These are phyloP conservation scores for Polydrusus cervinus DNA, from an alignment of 2,888 invertebrate species.

Conservation along the genomic window DNA sequence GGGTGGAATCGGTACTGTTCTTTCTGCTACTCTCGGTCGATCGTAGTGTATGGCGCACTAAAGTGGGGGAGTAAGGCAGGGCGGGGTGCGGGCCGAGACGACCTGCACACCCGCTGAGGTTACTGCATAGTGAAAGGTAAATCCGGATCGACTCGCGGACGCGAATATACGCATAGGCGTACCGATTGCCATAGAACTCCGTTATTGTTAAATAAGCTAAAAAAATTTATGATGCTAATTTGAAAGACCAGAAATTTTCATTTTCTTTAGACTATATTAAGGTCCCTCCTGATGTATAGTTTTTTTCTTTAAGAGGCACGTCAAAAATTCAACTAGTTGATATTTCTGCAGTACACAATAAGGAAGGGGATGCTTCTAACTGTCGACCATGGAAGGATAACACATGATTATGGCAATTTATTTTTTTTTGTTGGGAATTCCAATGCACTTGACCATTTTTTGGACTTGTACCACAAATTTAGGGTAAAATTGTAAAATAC, in stretches of 20 bases:
- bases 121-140: conserved; percentile 70
- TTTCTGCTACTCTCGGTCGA: conserved; percentile 58
- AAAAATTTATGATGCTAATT: neutral
- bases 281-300: too few relatives aligned
- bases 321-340: too few relatives aligned
- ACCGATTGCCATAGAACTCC: neutral
- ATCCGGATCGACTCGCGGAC: conserved; percentile 66
- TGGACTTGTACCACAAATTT: too few relatives aligned
- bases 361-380: too few relatives aligned
- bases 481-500: too few relatives aligned
- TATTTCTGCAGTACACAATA: too few relatives aligned
- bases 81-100: conserved; percentile 61
- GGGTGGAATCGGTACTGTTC: conserved; percentile 69
- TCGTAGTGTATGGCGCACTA: conserved; percentile 31
- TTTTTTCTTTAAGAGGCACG: too few relatives aligned
- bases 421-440: too few relatives aligned
- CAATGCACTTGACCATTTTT: too few relatives aligned
- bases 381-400: too few relatives aligned
- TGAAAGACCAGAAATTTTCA: neutral
- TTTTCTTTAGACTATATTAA: too few relatives aligned
- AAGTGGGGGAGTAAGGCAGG: conserved; percentile 32
- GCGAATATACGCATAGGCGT: conserved; percentile 52
- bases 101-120: conserved; percentile 66
- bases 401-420: too few relatives aligned
- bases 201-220: neutral